A percentile compares a stretch with the other conserved stretches of the same genome.
Evolutionary conservation across 92 coral and sea anemone genomes (phyloP).

Genomic region (Phymanthus crucifer): DNA sequence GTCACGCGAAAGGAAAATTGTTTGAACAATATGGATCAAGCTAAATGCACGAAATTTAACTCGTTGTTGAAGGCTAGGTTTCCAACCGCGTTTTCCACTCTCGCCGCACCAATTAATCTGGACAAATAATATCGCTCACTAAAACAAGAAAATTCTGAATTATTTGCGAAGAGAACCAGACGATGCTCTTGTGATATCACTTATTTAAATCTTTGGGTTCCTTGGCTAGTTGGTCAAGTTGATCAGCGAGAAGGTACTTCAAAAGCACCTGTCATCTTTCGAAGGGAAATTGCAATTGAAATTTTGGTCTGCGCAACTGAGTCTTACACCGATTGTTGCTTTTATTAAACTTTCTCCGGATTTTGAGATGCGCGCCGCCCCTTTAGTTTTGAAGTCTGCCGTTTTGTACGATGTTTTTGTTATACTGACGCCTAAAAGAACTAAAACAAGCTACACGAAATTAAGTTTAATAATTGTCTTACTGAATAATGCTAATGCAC

Average conservation of each 20-base stretch:
- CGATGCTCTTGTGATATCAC: not conserved
- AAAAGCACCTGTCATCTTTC: not conserved
- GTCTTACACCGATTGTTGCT: not conserved
- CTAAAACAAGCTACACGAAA: not conserved
- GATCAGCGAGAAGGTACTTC: not conserved
- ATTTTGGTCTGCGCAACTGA: not conserved
- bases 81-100: not conserved
- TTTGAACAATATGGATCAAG: no score
- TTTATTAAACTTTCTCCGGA: not conserved
- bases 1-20: no score
- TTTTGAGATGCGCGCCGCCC: not conserved
- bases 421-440: not conserved
- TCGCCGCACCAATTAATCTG: not conserved
- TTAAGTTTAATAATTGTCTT: not conserved
- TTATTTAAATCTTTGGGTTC: not conserved
- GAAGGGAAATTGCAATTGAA: not conserved
- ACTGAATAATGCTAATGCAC: not conserved
- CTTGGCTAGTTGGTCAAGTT: not conserved
- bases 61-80: no score
- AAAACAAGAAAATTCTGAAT: not conserved
- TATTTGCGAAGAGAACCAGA: not conserved
- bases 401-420: not conserved
- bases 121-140: not conserved
- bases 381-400: slow-evolving; percentile 9
- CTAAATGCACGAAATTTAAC: no score